Evolutionary conservation across 1,140 invertebrate species (phyloP).

Genomic region (Drosophila jambulina): DNA sequence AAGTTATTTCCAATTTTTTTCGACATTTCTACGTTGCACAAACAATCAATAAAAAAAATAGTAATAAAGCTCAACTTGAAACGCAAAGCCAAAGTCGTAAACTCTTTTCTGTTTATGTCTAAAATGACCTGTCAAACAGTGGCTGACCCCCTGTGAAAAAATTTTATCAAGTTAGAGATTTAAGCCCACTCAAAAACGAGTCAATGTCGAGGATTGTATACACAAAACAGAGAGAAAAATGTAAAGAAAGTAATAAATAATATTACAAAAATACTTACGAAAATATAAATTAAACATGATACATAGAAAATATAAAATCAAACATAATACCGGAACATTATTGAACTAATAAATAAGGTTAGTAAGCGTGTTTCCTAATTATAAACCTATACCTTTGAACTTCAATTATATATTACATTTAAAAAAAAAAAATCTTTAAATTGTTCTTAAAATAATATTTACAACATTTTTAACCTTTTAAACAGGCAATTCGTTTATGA

Average conservation of each 20-base stretch:
- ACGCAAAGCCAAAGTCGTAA: conserved; percentile 16
- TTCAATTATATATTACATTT: too few relatives aligned
- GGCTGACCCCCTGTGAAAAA: conserved; percentile 24
- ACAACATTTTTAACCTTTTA: too few relatives aligned
- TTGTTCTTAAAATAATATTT: background rate
- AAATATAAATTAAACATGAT: background rate
- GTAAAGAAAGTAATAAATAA: too few relatives aligned
- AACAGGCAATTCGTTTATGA: background rate
- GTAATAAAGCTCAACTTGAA: conserved; percentile 23
- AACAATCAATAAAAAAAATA: conserved; percentile 43
- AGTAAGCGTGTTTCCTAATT: too few relatives aligned
- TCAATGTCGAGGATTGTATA: conserved; percentile 31
- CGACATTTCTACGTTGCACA: conserved; percentile 18
- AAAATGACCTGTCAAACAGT: conserved; percentile 6
- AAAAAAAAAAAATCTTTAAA: too few relatives aligned
- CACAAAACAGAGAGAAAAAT: conserved; percentile 4
- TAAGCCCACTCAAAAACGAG: conserved; percentile 18
- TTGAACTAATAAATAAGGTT: too few relatives aligned
- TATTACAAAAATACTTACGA: background rate
- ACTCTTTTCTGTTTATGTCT: conserved; percentile 21
- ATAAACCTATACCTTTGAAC: too few relatives aligned
- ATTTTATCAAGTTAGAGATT: conserved; percentile 13
- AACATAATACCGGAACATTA: too few relatives aligned
- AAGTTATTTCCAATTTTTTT: conserved; percentile 51
- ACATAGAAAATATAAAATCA: background rate